A percentile compares a stretch with the other conserved stretches of the same genome.
Conservation (phyloP, 2,113 vertebrate genomes). For the Dendropsophus ebraccatus region DNA sequence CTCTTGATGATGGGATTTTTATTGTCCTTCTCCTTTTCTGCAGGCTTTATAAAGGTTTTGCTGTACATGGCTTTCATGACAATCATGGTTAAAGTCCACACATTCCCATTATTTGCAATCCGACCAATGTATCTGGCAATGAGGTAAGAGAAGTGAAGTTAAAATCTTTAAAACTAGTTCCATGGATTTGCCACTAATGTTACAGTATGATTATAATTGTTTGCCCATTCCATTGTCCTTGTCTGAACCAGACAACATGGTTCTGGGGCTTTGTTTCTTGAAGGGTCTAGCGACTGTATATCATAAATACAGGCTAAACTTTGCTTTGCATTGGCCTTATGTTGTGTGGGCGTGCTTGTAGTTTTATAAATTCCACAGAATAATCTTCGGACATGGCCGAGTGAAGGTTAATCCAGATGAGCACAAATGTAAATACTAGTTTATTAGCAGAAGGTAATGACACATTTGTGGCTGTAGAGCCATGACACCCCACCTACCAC, state of each 20-base stretch:
- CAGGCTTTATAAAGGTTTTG: constrained; percentile 96
- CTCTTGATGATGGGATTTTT: too few relatives aligned
- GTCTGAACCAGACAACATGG: not conserved
- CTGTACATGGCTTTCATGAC: constrained; percentile 98
- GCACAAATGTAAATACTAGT: too few relatives aligned
- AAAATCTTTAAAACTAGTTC: not conserved
- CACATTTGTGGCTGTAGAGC: too few relatives aligned
- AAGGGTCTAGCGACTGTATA: too few relatives aligned
- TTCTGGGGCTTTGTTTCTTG: not conserved
- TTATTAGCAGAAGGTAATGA: too few relatives aligned
- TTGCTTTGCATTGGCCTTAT: too few relatives aligned
- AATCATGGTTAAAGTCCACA: constrained; percentile 99
- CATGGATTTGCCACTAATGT: not conserved
- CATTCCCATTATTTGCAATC: constrained; percentile 96
- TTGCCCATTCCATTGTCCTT: not conserved
- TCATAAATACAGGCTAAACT: too few relatives aligned
- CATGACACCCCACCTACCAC: too few relatives aligned
- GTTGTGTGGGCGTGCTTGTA: too few relatives aligned
- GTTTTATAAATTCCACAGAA: too few relatives aligned
- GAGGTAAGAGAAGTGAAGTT: constrained; percentile 77
- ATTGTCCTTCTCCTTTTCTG: rapidly evolving
- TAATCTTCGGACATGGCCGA: too few relatives aligned
- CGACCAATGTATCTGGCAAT: constrained; percentile 99
- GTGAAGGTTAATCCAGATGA: too few relatives aligned
- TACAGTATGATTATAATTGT: not conserved